These are phyloP conservation scores for Euclidia mi DNA, from an alignment of 2,888 invertebrate genomes.

Conservation along the genomic window DNA sequence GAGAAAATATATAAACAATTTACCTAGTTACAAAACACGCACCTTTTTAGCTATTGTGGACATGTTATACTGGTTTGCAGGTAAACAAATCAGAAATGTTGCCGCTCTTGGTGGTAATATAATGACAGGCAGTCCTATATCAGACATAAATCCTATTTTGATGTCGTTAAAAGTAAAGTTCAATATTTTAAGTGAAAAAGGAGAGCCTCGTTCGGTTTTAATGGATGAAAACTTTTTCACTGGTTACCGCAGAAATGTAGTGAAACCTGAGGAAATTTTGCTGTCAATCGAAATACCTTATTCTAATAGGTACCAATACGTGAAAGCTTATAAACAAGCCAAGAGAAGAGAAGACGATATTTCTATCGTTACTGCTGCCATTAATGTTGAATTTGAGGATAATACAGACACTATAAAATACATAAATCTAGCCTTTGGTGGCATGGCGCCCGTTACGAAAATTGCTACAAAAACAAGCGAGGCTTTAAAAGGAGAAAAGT, in stretches of 20 bases:
- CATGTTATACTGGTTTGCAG: conserved; percentile 98
- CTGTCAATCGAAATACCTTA: conserved; percentile 93
- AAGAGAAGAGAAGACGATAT: conserved; percentile 97
- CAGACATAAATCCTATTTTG: conserved; percentile 97
- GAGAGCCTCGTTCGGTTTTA: conserved; percentile 89
- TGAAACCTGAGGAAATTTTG: conserved; percentile 93
- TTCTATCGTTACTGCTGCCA: conserved; percentile 95
- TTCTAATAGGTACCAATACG: conserved; percentile 91
- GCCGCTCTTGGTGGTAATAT: conserved; percentile 98
- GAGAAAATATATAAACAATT: conserved; percentile 88
- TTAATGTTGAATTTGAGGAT: conserved; percentile 92
- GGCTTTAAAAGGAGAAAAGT: conserved; percentile 90
- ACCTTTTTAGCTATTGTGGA: conserved; percentile 93
- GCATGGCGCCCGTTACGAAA: conserved; percentile 97
- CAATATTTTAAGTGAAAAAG: conserved; percentile 90
- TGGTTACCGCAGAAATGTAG: conserved; percentile 94
- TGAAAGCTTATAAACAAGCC: conserved; percentile 95
- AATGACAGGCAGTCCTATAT: conserved; percentile 98
- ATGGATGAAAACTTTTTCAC: conserved; percentile 95
- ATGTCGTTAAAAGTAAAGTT: conserved; percentile 95
- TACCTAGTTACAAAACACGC: conserved; percentile 91
- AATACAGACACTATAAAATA: conserved; percentile 88
- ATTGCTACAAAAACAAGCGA: conserved; percentile 93
- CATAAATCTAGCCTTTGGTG: conserved; percentile 95
- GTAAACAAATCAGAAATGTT: conserved; percentile 98